phyloP scores from a whole-genome alignment of 2,888 invertebrate species.

The Lacanobia oleracea region DNA sequence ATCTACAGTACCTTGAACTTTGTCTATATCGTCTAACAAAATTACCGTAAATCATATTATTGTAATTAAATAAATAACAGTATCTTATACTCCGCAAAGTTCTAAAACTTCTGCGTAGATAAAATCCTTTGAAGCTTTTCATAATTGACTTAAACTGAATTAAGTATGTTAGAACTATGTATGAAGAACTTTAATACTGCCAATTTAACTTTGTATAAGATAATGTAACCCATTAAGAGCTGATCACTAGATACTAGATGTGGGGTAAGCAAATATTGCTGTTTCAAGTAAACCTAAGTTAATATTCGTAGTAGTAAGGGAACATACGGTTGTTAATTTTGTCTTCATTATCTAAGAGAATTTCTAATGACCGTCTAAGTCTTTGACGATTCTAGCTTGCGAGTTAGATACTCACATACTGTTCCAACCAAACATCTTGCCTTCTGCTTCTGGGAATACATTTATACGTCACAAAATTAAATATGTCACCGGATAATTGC shows the following conservation, averaged over 20 bases:
- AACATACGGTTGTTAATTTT: not conserved
- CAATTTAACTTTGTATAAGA: slow-evolving; percentile 42
- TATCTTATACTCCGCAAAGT: not conserved
- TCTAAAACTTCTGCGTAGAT: not conserved
- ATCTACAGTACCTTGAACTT: not conserved
- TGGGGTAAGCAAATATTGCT: not conserved
- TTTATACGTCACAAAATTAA: too few relatives aligned
- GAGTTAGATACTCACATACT: not conserved
- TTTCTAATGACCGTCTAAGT: slow-evolving; percentile 5
- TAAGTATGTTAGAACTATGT: slow-evolving; percentile 17
- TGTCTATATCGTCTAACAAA: not conserved
- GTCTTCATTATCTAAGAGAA: not conserved
- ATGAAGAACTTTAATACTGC: slow-evolving; percentile 29
- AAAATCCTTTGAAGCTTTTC: slow-evolving; percentile 3
- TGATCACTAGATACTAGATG: slow-evolving; percentile 15
- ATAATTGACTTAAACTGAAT: slow-evolving; percentile 28
- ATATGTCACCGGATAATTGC: too few relatives aligned
- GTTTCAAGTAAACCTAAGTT: not conserved
- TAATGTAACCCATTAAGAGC: slow-evolving; percentile 24
- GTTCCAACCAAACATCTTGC: not conserved
- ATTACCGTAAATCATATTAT: slow-evolving; percentile 7
- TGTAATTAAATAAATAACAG: not conserved
- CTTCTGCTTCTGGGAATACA: too few relatives aligned
- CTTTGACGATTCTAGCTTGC: too few relatives aligned
- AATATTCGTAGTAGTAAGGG: not conserved